Evolutionary conservation across 2,888 invertebrate species (phyloP).

Genomic region (Tetanocera ferruginea): DNA sequence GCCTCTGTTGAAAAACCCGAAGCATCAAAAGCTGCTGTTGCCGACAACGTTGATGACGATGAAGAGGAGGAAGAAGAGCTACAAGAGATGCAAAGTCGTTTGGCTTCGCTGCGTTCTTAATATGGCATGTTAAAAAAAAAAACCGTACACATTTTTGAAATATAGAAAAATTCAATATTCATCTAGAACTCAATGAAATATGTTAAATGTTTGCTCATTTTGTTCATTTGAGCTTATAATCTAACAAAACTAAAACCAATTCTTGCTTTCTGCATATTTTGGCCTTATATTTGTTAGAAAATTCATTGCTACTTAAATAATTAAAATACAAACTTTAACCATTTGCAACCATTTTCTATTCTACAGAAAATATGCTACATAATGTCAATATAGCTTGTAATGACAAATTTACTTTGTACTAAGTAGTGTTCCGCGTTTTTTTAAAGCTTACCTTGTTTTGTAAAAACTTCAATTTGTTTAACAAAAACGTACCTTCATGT

Average conservation of each 20-base stretch:
- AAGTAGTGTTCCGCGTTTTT: neutral
- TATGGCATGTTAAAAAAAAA: neutral
- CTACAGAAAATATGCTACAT: neutral
- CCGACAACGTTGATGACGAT: conserved; percentile 61
- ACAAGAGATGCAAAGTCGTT: conserved; percentile 91
- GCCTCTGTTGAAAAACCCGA: conserved; percentile 74
- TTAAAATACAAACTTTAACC: neutral
- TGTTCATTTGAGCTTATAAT: neutral
- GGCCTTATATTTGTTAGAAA: conserved; percentile 1
- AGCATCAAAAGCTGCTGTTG: conserved; percentile 71
- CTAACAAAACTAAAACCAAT: neutral
- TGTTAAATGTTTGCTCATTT: neutral
- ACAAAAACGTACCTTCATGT: neutral
- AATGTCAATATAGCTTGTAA: conserved; percentile 1
- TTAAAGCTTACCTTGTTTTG: neutral
- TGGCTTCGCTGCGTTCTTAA: conserved; percentile 91
- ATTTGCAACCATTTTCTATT: too few species aligned
- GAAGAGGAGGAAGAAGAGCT: conserved; percentile 80
- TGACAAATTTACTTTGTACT: neutral
- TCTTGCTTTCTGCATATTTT: neutral
- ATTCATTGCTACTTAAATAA: neutral
- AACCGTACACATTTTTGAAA: neutral
- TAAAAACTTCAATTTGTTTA: neutral
- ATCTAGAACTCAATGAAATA: neutral
- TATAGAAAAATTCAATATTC: neutral